Conservation (phyloP, 2,113 vertebrate genomes). For the Phycodurus eques region DNA sequence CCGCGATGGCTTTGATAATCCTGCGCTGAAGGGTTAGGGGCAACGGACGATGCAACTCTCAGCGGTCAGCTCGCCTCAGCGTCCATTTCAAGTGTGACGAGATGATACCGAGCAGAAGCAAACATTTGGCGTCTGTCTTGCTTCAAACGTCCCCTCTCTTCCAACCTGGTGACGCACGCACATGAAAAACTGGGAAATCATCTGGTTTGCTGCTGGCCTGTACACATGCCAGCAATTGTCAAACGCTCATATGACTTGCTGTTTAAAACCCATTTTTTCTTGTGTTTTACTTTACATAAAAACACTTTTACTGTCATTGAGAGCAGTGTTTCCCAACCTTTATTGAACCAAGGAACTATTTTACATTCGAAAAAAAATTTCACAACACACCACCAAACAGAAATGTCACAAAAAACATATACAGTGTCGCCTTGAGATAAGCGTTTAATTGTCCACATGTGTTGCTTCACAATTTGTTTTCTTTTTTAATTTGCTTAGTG, state of each 20-base stretch:
- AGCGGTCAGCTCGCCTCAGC: slow-evolving; percentile 17
- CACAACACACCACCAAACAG: neutral
- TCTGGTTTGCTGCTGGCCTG: slow-evolving; percentile 32
- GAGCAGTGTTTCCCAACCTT: neutral
- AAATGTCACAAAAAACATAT: neutral
- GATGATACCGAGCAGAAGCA: slow-evolving; percentile 47
- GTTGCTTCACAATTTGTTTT: no score
- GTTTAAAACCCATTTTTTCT: slow-evolving; percentile 6
- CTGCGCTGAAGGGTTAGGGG: slow-evolving; percentile 22
- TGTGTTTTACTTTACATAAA: slow-evolving; percentile 18
- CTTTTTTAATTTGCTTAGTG: no score
- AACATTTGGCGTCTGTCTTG: slow-evolving; percentile 44
- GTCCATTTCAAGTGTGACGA: neutral
- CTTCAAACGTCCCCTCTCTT: slow-evolving; percentile 39
- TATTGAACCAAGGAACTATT: neutral
- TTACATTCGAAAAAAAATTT: neutral
- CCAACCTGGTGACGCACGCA: slow-evolving; percentile 48
- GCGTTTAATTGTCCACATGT: no score
- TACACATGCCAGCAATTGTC: slow-evolving; percentile 6
- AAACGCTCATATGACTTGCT: neutral
- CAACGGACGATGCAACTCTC: slow-evolving; percentile 23
- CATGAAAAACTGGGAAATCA: slow-evolving; percentile 30
- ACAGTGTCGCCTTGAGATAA: no score
- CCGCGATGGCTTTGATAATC: slow-evolving; percentile 17
- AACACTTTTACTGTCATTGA: slow-evolving; percentile 17